Base-by-base conservation (phyloP, 2,888 invertebrate species). In the Ophion ventricosus region DNA sequence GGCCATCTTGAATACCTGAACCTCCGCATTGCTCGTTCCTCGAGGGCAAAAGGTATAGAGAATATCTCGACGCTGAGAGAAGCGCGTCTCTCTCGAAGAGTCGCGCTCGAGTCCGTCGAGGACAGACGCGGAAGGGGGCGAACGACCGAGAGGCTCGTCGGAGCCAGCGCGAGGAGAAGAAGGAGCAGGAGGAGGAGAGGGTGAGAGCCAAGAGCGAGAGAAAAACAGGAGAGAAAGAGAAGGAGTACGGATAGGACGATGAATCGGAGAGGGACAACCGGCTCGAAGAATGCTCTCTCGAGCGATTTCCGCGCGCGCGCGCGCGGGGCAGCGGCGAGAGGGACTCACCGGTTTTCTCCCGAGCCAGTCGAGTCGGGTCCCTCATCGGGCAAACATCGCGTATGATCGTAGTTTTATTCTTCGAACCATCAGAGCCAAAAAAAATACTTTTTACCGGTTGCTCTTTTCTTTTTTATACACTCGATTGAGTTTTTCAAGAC, bases 1-100 rank as follows among this genome's bases (percentile, higher is more conserved):
- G 92, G 94, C 94, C 94, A 94, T 94, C 93, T 94, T 94, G 94
- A 93, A 94, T 94, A 94, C 94, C 93, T 93, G 93, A 93, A 93
- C 91, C 92, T 93, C 92, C 91, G 92, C 93, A 93, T 93, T 92
- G 93, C 93, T 92, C 91, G 91, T 92, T 92, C 92, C 93, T 93
- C 90, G 93, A 93, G 93, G 93, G 93, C 93, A 93, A 93, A 93
- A 93, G 93, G 92, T 92, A 92, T 49, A 49, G 92, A 92, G 92
- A 92, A 92, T 93, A 93, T 92, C 93, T 92, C 90, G 90, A 90
- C 89, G 88, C 85, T 86, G 90, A 90, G 90, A 90, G 89, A 67
- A 73, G 90, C 77, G 54, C 29, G n/a, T 70, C n/a, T 29, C n/a
- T 29, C 70, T 72, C 63, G 63, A n/a, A 64, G 67, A 66, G 61